Evolutionary conservation across 30 jellyfish, hydroid and myxozoan genomes (phyloP).

Genomic region (Turritopsis rubra): DNA sequence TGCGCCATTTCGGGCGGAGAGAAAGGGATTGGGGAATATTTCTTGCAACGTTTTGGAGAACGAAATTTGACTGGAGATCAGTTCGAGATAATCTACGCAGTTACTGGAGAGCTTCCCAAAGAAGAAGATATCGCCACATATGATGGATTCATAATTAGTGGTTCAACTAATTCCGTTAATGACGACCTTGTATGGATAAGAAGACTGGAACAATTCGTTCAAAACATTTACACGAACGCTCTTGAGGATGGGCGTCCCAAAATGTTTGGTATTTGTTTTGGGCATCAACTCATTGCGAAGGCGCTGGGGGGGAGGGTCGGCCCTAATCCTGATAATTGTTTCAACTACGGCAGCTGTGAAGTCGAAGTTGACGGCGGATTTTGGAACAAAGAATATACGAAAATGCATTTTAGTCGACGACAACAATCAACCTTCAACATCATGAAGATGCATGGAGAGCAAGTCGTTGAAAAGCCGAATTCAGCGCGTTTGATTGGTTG

Average conservation of each 20-base stretch:
- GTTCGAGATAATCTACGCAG: conserved; percentile 32
- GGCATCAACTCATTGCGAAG: conserved; percentile 66
- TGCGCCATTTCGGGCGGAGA: conserved; percentile 69
- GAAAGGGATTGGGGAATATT: conserved; percentile 34
- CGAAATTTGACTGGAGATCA: conserved; percentile 1
- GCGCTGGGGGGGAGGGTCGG: conserved; percentile 79
- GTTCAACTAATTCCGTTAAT: conserved; percentile 63
- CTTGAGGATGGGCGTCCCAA: not conserved
- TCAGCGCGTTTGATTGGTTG: conserved; percentile 37
- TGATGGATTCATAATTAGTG: conserved; percentile 63
- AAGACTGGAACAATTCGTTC: conserved; percentile 43
- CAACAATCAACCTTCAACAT: conserved; percentile 3
- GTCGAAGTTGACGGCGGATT: conserved; percentile 25
- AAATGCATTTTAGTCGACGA: conserved; percentile 3
- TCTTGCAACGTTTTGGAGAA: conserved; percentile 9
- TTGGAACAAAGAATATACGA: not conserved
- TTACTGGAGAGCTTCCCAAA: conserved; percentile 49
- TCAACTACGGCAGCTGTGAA: conserved; percentile 42
- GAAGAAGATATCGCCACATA: conserved; percentile 14
- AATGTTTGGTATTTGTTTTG: conserved; percentile 68
- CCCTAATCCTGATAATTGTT: conserved; percentile 32
- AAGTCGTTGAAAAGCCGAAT: conserved; percentile 40
- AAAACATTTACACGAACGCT: conserved; percentile 9
- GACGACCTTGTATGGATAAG: conserved; percentile 54
- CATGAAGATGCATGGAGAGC: conserved; percentile 62